Evolutionary conservation across 1,140 invertebrate genomes (phyloP).

Genomic region (Heliconius hermathena): DNA sequence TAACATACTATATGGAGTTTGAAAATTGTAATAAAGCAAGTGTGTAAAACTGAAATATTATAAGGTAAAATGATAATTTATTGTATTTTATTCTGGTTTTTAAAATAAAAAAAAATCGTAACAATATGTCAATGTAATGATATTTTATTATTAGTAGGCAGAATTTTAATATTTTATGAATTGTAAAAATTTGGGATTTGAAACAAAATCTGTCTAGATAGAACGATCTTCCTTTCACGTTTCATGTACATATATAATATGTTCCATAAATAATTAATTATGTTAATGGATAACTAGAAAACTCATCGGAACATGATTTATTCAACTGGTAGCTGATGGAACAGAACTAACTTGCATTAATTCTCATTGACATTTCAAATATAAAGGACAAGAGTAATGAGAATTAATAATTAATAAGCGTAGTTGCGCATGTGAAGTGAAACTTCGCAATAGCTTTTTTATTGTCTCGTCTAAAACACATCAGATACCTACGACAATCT

Average conservation of each 20-base stretch:
- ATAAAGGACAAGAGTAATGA: constrained; percentile 7
- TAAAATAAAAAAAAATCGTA: background rate
- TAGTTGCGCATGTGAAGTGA: background rate
- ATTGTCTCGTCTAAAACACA: background rate
- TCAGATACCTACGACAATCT: too few relatives aligned
- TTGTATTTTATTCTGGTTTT: background rate
- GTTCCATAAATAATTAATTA: constrained; percentile 37
- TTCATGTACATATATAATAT: constrained; percentile 31
- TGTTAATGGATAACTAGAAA: constrained; percentile 37
- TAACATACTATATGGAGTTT: background rate
- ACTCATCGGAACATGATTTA: constrained; percentile 38
- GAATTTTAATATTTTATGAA: background rate
- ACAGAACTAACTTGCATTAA: constrained; percentile 23
- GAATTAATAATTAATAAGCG: background rate
- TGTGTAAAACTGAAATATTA: too few relatives aligned
- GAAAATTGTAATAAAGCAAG: too few relatives aligned
- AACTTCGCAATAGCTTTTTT: background rate
- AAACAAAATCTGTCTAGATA: background rate
- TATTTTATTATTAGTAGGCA: background rate
- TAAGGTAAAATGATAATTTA: too few relatives aligned
- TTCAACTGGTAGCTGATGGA: constrained; percentile 31
- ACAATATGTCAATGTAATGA: background rate
- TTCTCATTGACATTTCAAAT: constrained; percentile 30
- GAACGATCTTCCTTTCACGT: constrained; percentile 17
- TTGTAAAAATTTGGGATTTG: background rate